phyloP scores from a whole-genome alignment of 1,140 invertebrate species.

The Ooceraea biroi region DNA sequence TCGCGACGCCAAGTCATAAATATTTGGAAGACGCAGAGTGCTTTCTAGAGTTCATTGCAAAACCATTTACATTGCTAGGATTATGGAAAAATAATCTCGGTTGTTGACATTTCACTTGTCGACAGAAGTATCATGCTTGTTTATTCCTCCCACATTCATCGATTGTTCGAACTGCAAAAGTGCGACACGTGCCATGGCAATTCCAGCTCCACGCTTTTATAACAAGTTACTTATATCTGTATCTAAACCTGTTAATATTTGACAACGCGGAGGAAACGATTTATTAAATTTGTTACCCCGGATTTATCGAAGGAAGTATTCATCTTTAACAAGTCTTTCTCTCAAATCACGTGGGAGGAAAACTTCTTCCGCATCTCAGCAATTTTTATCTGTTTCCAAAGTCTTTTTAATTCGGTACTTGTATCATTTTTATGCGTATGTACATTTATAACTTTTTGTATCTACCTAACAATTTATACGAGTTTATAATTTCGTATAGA shows the following conservation, averaged over 20 bases:
- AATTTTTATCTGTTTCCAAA: background rate
- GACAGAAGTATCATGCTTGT: slow-evolving; percentile 4
- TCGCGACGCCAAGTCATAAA: too few relatives aligned
- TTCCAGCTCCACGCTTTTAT: background rate
- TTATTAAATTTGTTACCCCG: background rate
- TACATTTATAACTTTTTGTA: too few relatives aligned
- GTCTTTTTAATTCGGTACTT: background rate
- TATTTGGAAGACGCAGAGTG: background rate
- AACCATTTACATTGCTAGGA: background rate
- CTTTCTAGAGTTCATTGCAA: background rate
- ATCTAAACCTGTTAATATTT: background rate
- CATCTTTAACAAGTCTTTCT: background rate
- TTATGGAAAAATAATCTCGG: slow-evolving; percentile 14
- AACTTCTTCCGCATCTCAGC: background rate
- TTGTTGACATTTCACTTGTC: slow-evolving; percentile 39
- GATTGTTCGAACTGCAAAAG: background rate
- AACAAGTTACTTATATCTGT: background rate
- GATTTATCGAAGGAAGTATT: background rate
- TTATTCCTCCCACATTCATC: slow-evolving; percentile 36
- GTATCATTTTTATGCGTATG: background rate
- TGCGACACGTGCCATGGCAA: background rate
- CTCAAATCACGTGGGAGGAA: background rate
- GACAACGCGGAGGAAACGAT: background rate
- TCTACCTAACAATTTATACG: too few relatives aligned
- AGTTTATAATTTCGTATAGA: background rate